Evolutionary conservation across 2,888 invertebrate species (phyloP).

Genomic region (Plemyria rubiginata): DNA sequence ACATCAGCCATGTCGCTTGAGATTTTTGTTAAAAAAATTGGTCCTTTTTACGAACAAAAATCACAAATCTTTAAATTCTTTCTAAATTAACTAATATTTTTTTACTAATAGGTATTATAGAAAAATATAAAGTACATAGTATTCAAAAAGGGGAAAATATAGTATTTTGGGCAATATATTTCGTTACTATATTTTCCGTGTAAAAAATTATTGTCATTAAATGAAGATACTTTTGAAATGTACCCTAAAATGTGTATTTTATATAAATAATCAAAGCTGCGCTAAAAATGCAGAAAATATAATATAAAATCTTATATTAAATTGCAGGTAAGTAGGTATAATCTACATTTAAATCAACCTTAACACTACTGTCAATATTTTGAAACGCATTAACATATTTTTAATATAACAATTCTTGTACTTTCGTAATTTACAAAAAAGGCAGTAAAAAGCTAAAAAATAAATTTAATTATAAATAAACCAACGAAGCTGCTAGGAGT

Average conservation of each 20-base stretch:
- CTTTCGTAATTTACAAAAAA: slow-evolving; percentile 27
- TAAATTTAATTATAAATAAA: slow-evolving; percentile 33
- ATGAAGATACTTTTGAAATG: background rate
- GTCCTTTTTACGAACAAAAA: slow-evolving; percentile 47
- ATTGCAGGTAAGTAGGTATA: slow-evolving; percentile 1
- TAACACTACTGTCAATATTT: background rate
- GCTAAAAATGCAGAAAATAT: slow-evolving; percentile 9
- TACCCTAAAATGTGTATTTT: background rate
- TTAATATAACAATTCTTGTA: slow-evolving; percentile 7
- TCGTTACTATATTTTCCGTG: slow-evolving; percentile 40
- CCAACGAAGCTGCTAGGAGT: slow-evolving; percentile 27
- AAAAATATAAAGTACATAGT: slow-evolving; percentile 26
- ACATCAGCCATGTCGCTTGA: slow-evolving; percentile 80
- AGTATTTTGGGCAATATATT: slow-evolving; percentile 47
- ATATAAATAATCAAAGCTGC: slow-evolving; percentile 19
- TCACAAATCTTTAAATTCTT: slow-evolving; percentile 37
- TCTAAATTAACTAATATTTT: slow-evolving; percentile 39
- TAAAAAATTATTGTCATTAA: slow-evolving; percentile 34
- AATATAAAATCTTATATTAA: slow-evolving; percentile 13
- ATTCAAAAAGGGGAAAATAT: slow-evolving; percentile 40
- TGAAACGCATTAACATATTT: background rate
- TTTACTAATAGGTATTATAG: background rate
- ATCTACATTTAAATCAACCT: slow-evolving; percentile 11
- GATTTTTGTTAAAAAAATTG: slow-evolving; percentile 67
- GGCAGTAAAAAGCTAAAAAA: slow-evolving; percentile 40